A percentile compares a stretch with the other conserved stretches of the same genome.
Evolutionary conservation across 2,888 invertebrate species (phyloP).

Genomic region (Apamea monoglypha): DNA sequence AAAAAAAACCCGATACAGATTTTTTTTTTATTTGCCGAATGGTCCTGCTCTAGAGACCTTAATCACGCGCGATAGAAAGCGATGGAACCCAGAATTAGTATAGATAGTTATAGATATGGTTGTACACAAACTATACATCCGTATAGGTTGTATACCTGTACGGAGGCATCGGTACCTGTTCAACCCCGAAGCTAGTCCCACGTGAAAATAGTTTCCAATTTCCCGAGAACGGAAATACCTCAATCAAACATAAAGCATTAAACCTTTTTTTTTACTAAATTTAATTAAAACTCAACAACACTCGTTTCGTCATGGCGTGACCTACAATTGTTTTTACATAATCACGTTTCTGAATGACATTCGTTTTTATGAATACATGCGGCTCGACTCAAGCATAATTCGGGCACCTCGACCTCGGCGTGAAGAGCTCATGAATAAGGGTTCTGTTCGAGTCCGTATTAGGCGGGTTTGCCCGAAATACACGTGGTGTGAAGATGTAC

Average conservation of each 20-base stretch:
- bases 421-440: slow-evolving; percentile 53
- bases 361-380: slow-evolving; percentile 42
- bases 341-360: slow-evolving; percentile 46
- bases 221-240: not conserved
- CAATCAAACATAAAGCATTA: slow-evolving; percentile 18
- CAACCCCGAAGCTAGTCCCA: not conserved
- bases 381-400: slow-evolving; percentile 34
- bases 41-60: too few relatives aligned
- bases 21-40: too few relatives aligned
- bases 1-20: too few relatives aligned
- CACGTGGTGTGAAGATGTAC: slow-evolving; percentile 10
- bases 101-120: too few relatives aligned
- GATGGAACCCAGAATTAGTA: too few relatives aligned
- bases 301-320: slow-evolving; percentile 5
- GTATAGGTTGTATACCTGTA: not conserved
- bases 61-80: too few relatives aligned
- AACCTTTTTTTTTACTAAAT: slow-evolving; percentile 20
- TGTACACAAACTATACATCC: not conserved
- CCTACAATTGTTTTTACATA: slow-evolving; percentile 48
- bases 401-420: slow-evolving; percentile 23
- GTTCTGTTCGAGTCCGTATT: slow-evolving; percentile 25
- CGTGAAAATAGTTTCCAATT: slow-evolving; percentile 26
- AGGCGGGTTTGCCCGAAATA: slow-evolving; percentile 29
- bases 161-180: not conserved
- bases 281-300: slow-evolving; percentile 23